phyloP scores from a whole-genome alignment of 2,797 vertebrate species.

The Mycteria americana region DNA sequence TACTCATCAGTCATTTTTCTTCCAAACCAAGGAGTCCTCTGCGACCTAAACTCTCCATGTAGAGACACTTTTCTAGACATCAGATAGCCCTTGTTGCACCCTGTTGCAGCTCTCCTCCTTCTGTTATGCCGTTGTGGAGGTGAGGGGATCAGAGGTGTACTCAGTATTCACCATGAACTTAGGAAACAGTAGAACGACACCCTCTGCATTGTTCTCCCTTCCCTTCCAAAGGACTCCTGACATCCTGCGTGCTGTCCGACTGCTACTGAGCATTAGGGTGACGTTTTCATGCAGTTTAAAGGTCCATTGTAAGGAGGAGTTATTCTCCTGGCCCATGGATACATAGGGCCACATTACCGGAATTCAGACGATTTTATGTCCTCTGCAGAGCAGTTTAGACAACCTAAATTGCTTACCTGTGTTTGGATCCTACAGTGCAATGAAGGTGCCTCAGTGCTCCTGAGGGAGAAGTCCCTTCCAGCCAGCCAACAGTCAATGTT shows the following conservation, averaged over 20 bases:
- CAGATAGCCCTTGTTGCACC: background rate
- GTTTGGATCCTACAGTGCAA: background rate
- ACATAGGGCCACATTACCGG: background rate
- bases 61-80: background rate
- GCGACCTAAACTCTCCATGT: background rate
- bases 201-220: background rate
- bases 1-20: background rate
- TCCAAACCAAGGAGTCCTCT: background rate
- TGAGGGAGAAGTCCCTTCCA: background rate
- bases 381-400: background rate
- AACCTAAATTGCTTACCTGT: background rate
- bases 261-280: background rate
- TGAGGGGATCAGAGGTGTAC: background rate
- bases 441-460: background rate
- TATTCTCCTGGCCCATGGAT: background rate
- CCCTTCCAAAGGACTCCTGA: background rate
- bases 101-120: background rate
- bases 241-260: background rate
- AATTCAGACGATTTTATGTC: background rate
- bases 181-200: background rate
- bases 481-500: background rate
- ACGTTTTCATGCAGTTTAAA: background rate
- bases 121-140: background rate
- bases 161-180: background rate
- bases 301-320: background rate